These are phyloP conservation scores for Oncorhynchus clarkii DNA, from an alignment of 2,113 vertebrate genomes.

Conservation along the genomic window DNA sequence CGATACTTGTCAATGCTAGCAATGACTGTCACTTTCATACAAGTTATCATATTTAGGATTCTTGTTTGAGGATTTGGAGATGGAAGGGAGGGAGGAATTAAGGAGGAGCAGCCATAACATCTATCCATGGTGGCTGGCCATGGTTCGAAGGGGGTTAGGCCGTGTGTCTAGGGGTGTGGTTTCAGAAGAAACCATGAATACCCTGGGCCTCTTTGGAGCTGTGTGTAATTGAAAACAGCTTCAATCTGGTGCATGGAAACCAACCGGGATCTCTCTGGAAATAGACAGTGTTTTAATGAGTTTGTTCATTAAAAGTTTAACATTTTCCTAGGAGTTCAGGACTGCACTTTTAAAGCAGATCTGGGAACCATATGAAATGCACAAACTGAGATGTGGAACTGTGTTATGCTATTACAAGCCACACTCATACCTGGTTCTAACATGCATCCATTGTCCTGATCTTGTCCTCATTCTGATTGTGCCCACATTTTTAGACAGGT, in stretches of 20 bases:
- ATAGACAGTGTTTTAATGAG: constrained; percentile 67
- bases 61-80: background rate
- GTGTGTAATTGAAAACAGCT: constrained; percentile 62
- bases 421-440: background rate
- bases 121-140: background rate
- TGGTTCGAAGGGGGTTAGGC: background rate
- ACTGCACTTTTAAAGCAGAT: constrained; percentile 24
- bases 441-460: too few species aligned
- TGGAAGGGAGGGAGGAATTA: background rate
- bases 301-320: constrained; percentile 66
- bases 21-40: too few species aligned
- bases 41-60: background rate
- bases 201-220: constrained; percentile 52
- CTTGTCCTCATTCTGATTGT: too few species aligned
- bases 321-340: constrained; percentile 44
- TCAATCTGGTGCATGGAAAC: constrained; percentile 55
- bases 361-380: constrained; percentile 17
- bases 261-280: constrained; percentile 64
- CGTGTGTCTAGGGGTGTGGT: constrained; percentile 31
- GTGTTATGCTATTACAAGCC: background rate
- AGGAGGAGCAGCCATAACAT: background rate
- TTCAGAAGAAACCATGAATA: constrained; percentile 57
- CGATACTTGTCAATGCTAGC: too few species aligned
- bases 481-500: too few species aligned
- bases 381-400: constrained; percentile 9